phyloP scores from a whole-genome alignment of 2,113 vertebrate species.

The Tympanuchus pallidicinctus region DNA sequence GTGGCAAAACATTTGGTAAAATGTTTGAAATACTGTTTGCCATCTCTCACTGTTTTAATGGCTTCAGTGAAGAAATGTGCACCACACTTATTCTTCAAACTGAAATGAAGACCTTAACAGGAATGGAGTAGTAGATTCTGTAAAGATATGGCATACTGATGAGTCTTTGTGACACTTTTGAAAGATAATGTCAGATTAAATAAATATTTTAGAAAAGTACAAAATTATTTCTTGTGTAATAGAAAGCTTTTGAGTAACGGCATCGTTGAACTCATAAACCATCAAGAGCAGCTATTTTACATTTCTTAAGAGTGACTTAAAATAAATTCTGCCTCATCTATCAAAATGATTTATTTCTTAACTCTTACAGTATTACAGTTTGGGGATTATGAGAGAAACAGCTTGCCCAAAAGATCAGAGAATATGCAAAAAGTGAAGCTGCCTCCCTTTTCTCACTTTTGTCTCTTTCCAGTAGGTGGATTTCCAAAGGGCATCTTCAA shows the following conservation, averaged over 20 bases:
- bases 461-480: neutral
- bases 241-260: neutral
- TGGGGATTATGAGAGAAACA: neutral
- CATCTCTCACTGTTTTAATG: neutral
- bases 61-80: neutral
- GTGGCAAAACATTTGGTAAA: neutral
- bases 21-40: neutral
- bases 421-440: neutral
- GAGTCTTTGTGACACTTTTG: neutral
- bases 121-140: neutral
- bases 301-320: neutral
- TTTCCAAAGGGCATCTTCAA: neutral
- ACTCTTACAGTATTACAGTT: neutral
- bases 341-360: neutral
- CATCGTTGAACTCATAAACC: neutral
- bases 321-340: neutral
- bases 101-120: neutral
- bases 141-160: neutral
- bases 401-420: neutral
- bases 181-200: neutral
- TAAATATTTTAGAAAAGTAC: neutral
- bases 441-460: neutral
- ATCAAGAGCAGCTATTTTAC: neutral
- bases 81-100: neutral
- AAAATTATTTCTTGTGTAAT: neutral